Evolutionary conservation across 1,140 invertebrate genomes (phyloP).

Genomic region (Aleiodes sp.): DNA sequence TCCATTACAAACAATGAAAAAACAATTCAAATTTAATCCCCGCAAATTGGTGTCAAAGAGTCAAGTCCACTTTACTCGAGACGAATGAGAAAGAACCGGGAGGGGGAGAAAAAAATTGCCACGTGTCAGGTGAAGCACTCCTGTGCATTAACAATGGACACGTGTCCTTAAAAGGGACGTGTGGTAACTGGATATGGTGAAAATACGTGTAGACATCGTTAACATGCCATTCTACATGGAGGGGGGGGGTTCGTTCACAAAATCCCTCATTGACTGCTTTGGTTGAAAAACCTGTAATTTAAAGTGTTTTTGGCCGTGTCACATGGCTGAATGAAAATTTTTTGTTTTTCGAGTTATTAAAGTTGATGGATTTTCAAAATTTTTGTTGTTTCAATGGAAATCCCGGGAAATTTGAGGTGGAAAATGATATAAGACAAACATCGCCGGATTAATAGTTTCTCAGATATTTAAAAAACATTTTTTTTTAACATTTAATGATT

Average conservation of each 20-base stretch:
- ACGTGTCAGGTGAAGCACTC: constrained; percentile 60
- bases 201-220: background rate
- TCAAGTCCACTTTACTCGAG: constrained; percentile 41
- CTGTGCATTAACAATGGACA: constrained; percentile 45
- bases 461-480: no score
- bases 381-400: no score
- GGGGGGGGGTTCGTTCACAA: background rate
- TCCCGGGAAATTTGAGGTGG: no score
- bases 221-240: no score
- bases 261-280: background rate
- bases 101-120: constrained; percentile 51
- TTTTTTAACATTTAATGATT: no score
- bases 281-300: background rate
- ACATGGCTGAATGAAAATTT: no score
- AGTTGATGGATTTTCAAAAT: no score
- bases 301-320: background rate
- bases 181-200: constrained; percentile 15
- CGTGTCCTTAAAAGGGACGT: constrained; percentile 38
- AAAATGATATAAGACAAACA: no score
- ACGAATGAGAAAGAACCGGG: background rate
- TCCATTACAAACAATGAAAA: background rate
- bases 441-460: no score
- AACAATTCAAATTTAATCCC: constrained; percentile 27
- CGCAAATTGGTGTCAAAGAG: constrained; percentile 40
- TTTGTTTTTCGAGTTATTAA: no score